Percentiles rank a stretch among this genome's conserved stretches.
Evolutionary conservation across 2,113 vertebrate species (phyloP).

Genomic region (Prunella himalayana): DNA sequence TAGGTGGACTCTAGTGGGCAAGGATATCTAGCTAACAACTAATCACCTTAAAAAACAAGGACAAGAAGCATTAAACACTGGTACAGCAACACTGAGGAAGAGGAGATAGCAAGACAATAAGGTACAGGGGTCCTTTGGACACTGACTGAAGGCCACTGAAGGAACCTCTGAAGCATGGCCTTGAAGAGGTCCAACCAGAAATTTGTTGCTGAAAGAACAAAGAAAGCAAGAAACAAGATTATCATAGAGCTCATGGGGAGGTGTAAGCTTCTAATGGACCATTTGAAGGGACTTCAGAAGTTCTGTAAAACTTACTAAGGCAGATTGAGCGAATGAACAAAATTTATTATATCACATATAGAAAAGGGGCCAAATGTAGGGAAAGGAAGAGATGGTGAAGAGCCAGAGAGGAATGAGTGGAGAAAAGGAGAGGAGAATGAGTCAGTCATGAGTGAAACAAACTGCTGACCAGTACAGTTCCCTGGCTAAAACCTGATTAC

Average conservation of each 20-base stretch:
- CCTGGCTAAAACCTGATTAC: neutral
- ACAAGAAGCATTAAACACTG: neutral
- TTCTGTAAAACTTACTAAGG: neutral
- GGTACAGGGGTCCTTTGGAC: neutral
- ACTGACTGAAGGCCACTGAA: neutral
- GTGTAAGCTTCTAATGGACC: neutral
- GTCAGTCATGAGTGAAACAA: fast-evolving
- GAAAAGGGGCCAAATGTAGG: neutral
- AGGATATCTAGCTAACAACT: neutral
- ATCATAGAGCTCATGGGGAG: neutral
- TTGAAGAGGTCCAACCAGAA: neutral
- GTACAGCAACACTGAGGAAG: neutral
- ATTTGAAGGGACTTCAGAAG: neutral
- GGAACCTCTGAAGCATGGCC: neutral
- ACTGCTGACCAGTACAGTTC: neutral
- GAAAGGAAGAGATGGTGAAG: neutral
- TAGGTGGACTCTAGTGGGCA: neutral
- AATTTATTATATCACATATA: neutral
- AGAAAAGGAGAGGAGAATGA: neutral
- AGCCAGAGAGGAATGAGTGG: neutral
- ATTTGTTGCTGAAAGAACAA: neutral
- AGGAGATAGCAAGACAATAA: neutral
- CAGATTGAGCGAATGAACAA: neutral
- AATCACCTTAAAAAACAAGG: neutral
- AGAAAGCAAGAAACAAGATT: neutral